Evolutionary conservation across 1,140 invertebrate species (phyloP).

Genomic region (Drosophila pallidifrons): DNA sequence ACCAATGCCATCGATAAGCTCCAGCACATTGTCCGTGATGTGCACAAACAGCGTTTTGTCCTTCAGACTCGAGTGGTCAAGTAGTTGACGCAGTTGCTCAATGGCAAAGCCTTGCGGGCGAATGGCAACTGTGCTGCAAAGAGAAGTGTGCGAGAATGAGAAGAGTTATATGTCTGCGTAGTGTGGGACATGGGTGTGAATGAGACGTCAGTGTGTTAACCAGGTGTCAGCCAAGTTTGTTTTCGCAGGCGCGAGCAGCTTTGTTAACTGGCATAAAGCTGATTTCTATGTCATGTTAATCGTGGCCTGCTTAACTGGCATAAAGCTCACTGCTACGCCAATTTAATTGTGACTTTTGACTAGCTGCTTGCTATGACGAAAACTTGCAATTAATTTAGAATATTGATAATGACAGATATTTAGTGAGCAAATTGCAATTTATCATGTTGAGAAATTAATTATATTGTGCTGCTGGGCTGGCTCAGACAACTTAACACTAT

Average conservation of each 20-base stretch:
- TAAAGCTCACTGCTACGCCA: too few relatives aligned
- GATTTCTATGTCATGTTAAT: too few relatives aligned
- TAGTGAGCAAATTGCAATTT: neutral
- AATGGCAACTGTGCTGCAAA: conserved; percentile 29
- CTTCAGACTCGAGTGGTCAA: conserved; percentile 39
- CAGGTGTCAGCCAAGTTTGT: too few relatives aligned
- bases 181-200: neutral
- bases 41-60: conserved; percentile 52
- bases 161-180: neutral
- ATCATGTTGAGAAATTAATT: neutral
- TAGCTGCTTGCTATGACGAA: too few relatives aligned
- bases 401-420: too few relatives aligned
- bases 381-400: too few relatives aligned
- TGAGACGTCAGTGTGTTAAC: too few relatives aligned
- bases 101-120: conserved; percentile 62
- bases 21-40: conserved; percentile 47
- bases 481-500: conserved; percentile 52
- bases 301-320: too few relatives aligned
- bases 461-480: conserved; percentile 5
- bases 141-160: neutral
- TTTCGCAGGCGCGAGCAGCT: too few relatives aligned
- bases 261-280: too few relatives aligned
- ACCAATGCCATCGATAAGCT: conserved; percentile 50
- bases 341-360: too few relatives aligned
- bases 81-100: conserved; percentile 48